Conservation (phyloP, 2,797 vertebrate genomes). For the Triplophysa yarkandensis region DNA sequence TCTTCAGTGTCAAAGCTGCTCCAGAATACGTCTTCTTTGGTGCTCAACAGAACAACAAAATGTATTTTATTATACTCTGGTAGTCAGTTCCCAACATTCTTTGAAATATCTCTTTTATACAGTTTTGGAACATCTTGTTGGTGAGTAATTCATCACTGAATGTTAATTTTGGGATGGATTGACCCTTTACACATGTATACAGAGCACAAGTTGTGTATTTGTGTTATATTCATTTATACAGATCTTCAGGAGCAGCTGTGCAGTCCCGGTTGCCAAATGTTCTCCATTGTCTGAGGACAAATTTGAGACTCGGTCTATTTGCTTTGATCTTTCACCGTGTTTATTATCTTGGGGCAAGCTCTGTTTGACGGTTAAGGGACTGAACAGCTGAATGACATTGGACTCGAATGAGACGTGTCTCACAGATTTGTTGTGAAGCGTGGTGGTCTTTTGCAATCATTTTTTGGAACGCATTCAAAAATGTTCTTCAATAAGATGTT, state of each 20-base stretch:
- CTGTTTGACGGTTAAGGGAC: constrained; percentile 13
- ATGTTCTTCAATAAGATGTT: background rate
- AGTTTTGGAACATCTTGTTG: too few relatives aligned
- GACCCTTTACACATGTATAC: too few relatives aligned
- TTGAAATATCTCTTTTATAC: too few relatives aligned
- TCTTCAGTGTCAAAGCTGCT: too few relatives aligned
- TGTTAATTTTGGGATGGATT: too few relatives aligned
- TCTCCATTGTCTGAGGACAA: constrained; percentile 21
- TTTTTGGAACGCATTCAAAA: background rate
- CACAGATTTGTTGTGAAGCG: constrained; percentile 4
- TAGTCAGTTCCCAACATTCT: too few relatives aligned
- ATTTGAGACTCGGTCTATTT: background rate
- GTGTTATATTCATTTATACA: background rate
- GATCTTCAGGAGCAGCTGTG: background rate
- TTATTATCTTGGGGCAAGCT: background rate
- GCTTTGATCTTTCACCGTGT: background rate
- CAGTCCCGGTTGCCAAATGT: constrained; percentile 8
- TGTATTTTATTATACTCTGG: too few relatives aligned
- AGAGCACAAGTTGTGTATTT: background rate
- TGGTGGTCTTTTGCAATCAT: background rate
- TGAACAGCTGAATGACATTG: constrained; percentile 2
- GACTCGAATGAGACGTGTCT: background rate
- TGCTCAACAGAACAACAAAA: too few relatives aligned
- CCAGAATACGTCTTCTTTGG: too few relatives aligned
- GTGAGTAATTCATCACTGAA: too few relatives aligned